Base-by-base conservation (phyloP, 2,888 invertebrate genomes). In the Camponotus fellah region DNA sequence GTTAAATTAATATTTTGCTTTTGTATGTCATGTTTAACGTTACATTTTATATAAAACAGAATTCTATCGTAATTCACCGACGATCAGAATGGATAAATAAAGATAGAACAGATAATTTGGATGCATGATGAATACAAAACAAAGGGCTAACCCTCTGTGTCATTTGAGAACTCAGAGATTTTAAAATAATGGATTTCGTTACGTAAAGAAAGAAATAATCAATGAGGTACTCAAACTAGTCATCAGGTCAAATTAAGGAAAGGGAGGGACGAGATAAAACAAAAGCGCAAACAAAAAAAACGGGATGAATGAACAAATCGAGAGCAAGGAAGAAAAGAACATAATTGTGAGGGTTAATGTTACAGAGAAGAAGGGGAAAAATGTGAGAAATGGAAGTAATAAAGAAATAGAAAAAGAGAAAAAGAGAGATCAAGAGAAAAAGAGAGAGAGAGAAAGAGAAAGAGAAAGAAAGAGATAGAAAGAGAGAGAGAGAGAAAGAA, bases 381-480 rank as follows among this genome's bases (percentile, higher is more conserved):
- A 32, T 37, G 60, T 85, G 65, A 77, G 74, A 86, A 83, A 72
- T 81, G 90, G 85, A 90, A 69, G 83, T 85, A 87, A 86, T 84
- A 89, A 83, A 84, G 68, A 74, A 84, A 85, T 89, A 87, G 90
- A 85, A 3, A 37, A 37, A 90, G 85, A 89, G 87, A 92, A 89
- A 93, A 26, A 26, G 26, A 26, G 26, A 26, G 26, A 26, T 26
- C 26, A 26, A 84, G 32, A 60, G 60, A 34, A 56, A 82, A 71
- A 79, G 6, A 76, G 40, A 88, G 26, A 84, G 60, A 87, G 9
- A 86, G 37, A 87, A 17, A 89, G 79, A 92, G 88, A 92, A 84
- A 91, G 86, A 93, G 91, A 93, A 87, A 94, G 92, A 93, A 56
- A 80, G 60, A 84, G 32, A 60, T 49, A 34, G 60, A 82, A 72